phyloP scores from a whole-genome alignment of 2,888 invertebrate species.

The Ligdia adustata region DNA sequence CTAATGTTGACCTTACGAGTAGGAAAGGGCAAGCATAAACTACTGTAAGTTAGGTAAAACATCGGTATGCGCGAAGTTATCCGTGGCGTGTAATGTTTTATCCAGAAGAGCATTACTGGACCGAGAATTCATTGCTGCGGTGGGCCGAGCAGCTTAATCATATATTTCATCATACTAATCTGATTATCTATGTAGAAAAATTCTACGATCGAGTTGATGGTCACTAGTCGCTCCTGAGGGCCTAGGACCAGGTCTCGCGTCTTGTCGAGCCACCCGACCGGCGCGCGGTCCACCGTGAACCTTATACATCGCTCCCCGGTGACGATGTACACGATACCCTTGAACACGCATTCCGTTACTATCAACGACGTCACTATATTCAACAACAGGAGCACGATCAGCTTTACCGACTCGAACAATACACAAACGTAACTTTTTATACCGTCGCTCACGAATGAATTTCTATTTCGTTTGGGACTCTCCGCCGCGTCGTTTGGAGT shows the following conservation, averaged over 20 bases:
- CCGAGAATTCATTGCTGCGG: neutral
- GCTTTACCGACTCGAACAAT: constrained; percentile 45
- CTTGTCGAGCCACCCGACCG: constrained; percentile 52
- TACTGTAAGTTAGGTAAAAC: too few species aligned
- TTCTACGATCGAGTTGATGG: constrained; percentile 55
- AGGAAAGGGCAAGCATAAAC: too few species aligned
- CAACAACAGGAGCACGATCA: constrained; percentile 50
- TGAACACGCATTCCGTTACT: constrained; percentile 51
- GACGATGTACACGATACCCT: constrained; percentile 45
- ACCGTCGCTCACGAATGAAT: too few species aligned
- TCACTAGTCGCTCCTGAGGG: constrained; percentile 48
- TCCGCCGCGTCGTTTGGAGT: too few species aligned
- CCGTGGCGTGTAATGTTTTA: too few species aligned
- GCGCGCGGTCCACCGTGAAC: constrained; percentile 48
- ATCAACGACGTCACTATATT: constrained; percentile 52
- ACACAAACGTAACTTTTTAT: too few species aligned
- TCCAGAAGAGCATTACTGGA: too few species aligned
- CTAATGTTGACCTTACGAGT: too few species aligned
- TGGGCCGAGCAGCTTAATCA: constrained; percentile 37
- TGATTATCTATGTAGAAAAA: constrained; percentile 54
- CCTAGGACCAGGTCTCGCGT: constrained; percentile 54
- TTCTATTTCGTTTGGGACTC: neutral
- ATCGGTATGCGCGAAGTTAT: too few species aligned
- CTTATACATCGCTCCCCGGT: constrained; percentile 58
- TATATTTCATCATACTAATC: constrained; percentile 53